phyloP scores from a whole-genome alignment of 2,888 invertebrate genomes.

The Argyresthia goedartella region DNA sequence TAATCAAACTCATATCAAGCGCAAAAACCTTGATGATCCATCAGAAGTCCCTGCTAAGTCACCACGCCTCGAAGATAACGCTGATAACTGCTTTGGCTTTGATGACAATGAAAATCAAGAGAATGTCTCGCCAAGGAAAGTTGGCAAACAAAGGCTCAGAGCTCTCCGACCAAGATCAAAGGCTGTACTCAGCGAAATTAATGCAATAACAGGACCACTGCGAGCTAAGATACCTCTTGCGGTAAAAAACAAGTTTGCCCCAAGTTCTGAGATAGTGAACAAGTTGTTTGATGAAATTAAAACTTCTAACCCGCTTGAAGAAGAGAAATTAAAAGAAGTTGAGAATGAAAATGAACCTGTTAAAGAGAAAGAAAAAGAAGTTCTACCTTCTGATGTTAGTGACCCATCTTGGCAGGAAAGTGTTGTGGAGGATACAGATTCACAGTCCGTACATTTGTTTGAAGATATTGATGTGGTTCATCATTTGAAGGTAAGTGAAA shows the following conservation, averaged over 20 bases:
- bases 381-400: constrained; percentile 19
- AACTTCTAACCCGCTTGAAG: constrained; percentile 29
- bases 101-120: constrained; percentile 52
- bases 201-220: constrained; percentile 31
- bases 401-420: constrained; percentile 17
- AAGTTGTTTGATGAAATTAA: constrained; percentile 36
- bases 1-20: constrained; percentile 15
- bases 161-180: constrained; percentile 30
- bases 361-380: constrained; percentile 13
- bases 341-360: too few relatives aligned
- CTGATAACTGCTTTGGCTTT: constrained; percentile 55
- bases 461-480: constrained; percentile 56
- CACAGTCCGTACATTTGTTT: constrained; percentile 52
- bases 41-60: constrained; percentile 17
- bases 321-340: background rate
- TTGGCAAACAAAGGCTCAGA: constrained; percentile 21
- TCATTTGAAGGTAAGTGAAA: constrained; percentile 44
- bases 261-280: constrained; percentile 32
- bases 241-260: constrained; percentile 28
- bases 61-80: constrained; percentile 18
- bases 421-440: constrained; percentile 25
- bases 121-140: constrained; percentile 46
- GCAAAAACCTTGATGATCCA: constrained; percentile 8
- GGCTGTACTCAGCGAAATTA: constrained; percentile 41
- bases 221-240: constrained; percentile 33